phyloP scores from a whole-genome alignment of 2,888 invertebrate genomes.

The Amphipyra tragopoginis region DNA sequence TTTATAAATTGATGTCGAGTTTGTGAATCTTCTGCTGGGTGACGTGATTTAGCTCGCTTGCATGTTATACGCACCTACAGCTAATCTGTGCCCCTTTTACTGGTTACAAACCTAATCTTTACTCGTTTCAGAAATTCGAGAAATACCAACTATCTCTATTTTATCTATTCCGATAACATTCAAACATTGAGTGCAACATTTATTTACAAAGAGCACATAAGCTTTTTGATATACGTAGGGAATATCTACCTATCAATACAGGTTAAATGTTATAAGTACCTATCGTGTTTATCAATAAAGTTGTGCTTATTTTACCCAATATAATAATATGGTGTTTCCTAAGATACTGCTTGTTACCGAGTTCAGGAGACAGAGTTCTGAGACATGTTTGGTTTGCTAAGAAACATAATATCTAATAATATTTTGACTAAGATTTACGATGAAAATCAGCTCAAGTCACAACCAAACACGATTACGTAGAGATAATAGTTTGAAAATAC shows the following conservation, averaged over 20 bases:
- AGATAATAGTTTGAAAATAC: conserved; percentile 25
- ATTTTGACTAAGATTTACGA: background rate
- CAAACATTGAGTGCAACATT: too few species aligned
- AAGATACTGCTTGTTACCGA: too few species aligned
- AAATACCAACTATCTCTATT: background rate
- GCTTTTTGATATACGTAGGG: too few species aligned
- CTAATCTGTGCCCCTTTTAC: background rate
- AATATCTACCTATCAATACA: too few species aligned
- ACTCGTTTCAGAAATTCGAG: background rate
- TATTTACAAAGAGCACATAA: too few species aligned
- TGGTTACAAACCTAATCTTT: background rate
- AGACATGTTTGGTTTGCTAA: too few species aligned
- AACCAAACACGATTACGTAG: conserved; percentile 24
- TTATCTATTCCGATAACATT: too few species aligned
- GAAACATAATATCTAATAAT: too few species aligned
- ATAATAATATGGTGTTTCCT: too few species aligned
- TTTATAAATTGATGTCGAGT: conserved; percentile 81
- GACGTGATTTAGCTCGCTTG: conserved; percentile 66
- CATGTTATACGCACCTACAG: conserved; percentile 9
- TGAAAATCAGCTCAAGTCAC: conserved; percentile 5
- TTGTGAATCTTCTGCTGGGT: conserved; percentile 71
- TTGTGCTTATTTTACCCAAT: background rate
- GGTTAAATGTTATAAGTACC: too few species aligned
- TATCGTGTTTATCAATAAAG: background rate
- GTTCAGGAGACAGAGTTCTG: too few species aligned